These are phyloP conservation scores for Drosophila borborema DNA, from an alignment of 2,888 invertebrate genomes.

Conservation along the genomic window DNA sequence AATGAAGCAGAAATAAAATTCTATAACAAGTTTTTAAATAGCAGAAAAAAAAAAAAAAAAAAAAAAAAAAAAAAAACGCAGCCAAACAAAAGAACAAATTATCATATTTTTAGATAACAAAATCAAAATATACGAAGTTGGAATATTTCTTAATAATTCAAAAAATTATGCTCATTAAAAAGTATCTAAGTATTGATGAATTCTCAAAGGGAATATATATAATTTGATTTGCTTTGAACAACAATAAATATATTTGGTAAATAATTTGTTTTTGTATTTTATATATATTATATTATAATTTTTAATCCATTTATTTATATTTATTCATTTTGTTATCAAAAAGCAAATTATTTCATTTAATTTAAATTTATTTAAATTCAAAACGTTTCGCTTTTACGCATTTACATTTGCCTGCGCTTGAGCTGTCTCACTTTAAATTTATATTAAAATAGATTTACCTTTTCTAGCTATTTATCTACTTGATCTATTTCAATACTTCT, in stretches of 20 bases:
- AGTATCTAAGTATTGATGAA: too few species aligned
- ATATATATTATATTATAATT: background rate
- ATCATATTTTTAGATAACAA: background rate
- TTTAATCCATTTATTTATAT: background rate
- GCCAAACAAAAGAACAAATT: background rate
- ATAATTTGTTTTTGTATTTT: too few species aligned
- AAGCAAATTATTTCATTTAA: too few species aligned
- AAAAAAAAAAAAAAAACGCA: too few species aligned
- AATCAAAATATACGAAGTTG: background rate
- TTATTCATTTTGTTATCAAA: background rate
- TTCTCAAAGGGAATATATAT: too few species aligned
- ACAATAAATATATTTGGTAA: too few species aligned
- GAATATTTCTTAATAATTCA: background rate
- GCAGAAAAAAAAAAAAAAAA: too few species aligned
- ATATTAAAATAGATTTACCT: background rate
- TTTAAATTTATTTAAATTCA: background rate
- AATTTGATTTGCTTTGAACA: too few species aligned
- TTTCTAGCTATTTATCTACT: background rate
- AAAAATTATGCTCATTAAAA: too few species aligned
- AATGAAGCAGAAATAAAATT: conserved; percentile 19
- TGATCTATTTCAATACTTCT: conserved; percentile 1
- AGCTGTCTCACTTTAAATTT: background rate
- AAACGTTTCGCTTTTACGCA: background rate
- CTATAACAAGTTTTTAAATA: background rate
- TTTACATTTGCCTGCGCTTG: background rate